Conservation (phyloP, 2,797 vertebrate species). For the Parauchenoglanis punctatus region DNA sequence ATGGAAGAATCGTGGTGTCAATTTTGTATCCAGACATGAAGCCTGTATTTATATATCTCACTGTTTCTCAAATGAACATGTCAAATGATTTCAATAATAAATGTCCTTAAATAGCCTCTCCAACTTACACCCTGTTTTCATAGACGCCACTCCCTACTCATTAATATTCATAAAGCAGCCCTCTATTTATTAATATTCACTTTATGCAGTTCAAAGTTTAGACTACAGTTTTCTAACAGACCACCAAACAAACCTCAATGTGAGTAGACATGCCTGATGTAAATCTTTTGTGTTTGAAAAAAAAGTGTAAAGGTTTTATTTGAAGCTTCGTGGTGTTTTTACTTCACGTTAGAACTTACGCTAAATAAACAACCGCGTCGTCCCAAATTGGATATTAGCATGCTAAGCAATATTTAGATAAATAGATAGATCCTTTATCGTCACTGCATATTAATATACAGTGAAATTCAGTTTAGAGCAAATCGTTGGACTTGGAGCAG, state of each 20-base stretch:
- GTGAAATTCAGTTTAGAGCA: too few relatives aligned
- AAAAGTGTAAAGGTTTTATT: background rate
- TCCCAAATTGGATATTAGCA: background rate
- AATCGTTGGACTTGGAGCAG: too few relatives aligned
- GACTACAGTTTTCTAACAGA: background rate
- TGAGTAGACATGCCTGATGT: background rate
- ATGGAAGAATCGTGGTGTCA: background rate
- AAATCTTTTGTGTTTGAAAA: background rate
- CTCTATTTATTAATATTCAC: conserved; percentile 3
- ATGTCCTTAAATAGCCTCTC: background rate
- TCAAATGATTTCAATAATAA: background rate
- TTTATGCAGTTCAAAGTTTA: background rate
- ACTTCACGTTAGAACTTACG: too few relatives aligned
- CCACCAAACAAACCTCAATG: background rate
- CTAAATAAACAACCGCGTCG: background rate
- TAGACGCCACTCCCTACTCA: background rate
- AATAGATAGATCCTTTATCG: too few relatives aligned
- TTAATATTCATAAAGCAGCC: background rate
- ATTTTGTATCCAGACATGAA: background rate
- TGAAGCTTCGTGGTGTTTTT: background rate
- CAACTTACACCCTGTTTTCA: background rate
- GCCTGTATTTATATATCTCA: too few relatives aligned
- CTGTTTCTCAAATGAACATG: background rate
- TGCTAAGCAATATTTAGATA: background rate
- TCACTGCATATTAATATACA: too few relatives aligned